Evolutionary conservation across 1,140 invertebrate species (phyloP), one percentile per base, ranked within the genome.

Genomic region (Drosophila equinoxialis): DNA sequence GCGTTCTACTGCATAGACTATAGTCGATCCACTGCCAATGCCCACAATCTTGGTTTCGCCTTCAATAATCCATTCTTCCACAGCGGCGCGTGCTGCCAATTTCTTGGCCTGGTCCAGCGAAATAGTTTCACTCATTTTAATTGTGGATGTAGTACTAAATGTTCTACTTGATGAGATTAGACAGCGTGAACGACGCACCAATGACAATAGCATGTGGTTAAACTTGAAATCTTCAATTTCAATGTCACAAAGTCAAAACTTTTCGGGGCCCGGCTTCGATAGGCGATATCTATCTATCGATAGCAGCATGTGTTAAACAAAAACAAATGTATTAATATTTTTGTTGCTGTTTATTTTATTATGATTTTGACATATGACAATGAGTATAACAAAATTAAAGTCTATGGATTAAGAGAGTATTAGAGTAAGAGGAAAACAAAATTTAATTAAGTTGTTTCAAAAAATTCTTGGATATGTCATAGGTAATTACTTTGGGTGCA

Each of bases 1-100:
- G 83, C 96, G 94, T 81, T 98, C 94, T 10, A 98, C 96, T 23
- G 97, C 97, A 93, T 96, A 98, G n/a, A 98, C 95, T 37, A 99
- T 95, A 3, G 98, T 99, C 6, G 97, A 98, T 5, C 98, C 98
- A 93, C 97, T 98, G 37, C 98, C 98, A 69, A 99, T 96, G 4
- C 98, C 98, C 69, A 99, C 93, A 37, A 96, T 93, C 33, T 81
- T 90, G 77, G 94, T 95, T 55, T 96, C 95, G 17, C 45, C 45
- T 90, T 96, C 94, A 94, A 94, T 94, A 0, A 97, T 93, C 91
- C 94, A 95, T 81, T 95, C 93, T 77, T 96, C 94, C 0, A 97
- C 95, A 2, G 96, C 96, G 74, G 93, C 93, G 70, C 93, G 93
- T 3, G 96, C 96, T 1, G 96, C 96, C 13, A 94, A 91, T 93